A percentile compares a stretch with the other conserved stretches of the same genome.
Conservation (phyloP, 1,140 invertebrate genomes). For the Anastrepha obliqua region DNA sequence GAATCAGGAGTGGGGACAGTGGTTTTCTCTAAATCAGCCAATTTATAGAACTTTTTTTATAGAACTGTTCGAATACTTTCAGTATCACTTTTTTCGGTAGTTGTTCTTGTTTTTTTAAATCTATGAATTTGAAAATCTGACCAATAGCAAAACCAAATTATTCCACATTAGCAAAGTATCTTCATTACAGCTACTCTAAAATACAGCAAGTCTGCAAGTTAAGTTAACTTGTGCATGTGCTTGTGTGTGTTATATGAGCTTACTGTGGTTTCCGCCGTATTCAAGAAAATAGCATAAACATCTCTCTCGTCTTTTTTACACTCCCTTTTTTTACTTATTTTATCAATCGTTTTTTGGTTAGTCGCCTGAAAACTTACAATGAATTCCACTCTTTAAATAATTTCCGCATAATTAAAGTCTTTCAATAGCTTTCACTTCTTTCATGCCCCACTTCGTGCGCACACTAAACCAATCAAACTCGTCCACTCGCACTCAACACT, state of each 20-base stretch:
- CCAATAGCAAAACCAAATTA: no score
- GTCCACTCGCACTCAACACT: background rate
- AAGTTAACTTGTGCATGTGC: background rate
- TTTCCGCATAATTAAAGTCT: constrained; percentile 37
- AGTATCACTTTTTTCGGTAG: no score
- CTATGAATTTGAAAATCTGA: no score
- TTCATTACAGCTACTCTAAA: no score
- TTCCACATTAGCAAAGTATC: no score
- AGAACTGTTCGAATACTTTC: no score
- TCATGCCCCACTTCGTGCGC: background rate
- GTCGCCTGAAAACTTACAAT: constrained; percentile 16
- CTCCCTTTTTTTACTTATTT: background rate
- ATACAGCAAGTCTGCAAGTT: background rate
- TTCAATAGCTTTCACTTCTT: constrained; percentile 16
- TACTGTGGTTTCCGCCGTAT: background rate
- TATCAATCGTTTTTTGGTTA: background rate
- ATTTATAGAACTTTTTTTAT: no score
- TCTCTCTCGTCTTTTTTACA: background rate
- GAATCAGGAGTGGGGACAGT: no score
- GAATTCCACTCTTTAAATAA: constrained; percentile 10
- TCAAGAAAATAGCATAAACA: background rate
- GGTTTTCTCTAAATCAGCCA: no score
- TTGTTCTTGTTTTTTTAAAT: no score
- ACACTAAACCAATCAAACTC: constrained; percentile 13
- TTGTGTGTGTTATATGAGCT: background rate